Base-by-base conservation (phyloP, 1,140 invertebrate species). In the Brachionus rubens region DNA sequence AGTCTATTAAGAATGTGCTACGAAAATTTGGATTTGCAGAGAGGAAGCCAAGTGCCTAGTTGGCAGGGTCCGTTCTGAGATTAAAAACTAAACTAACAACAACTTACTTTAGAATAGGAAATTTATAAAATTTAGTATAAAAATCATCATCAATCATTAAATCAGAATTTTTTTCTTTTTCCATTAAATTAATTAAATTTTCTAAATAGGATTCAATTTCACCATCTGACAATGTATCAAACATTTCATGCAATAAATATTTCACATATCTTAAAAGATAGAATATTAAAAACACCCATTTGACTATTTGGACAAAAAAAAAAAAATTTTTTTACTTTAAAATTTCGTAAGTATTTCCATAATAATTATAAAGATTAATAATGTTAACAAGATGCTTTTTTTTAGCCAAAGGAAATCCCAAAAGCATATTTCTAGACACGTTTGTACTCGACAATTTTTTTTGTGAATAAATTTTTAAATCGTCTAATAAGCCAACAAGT, bases 21-120 rank as follows among this genome's bases (percentile, higher is more conserved):
- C n/a, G n/a, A n/a, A n/a, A n/a, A n/a, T n/a, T n/a, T n/a, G n/a
- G n/a, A n/a, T n/a, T n/a, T n/a, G n/a, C n/a, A n/a, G n/a, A n/a
- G n/a, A n/a, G n/a, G n/a, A n/a, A n/a, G n/a, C n/a, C n/a, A n/a
- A n/a, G n/a, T n/a, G n/a, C 9, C 14, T 14, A 46, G 9, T 10
- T 16, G 2, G 14, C 3, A 14, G n/a, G 14, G 3, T 7, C n/a
- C n/a, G n/a, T 46, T 10, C 14, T 14, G 9, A 43, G n/a, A 65
- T 65, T 43, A 24, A 33, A 40, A 33, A 41, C 16, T 19, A 19
- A 4, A 62, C 9, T 26, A 10, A 30, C n/a, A n/a, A n/a, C n/a
- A 62, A 62, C 21, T 65, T 65, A 65, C 59, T 72, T 72, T n/a
- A 72, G 19, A 50, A 72, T 40, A 16, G 68, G 68, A 72, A 72